Base-by-base conservation (phyloP, 2,797 vertebrate genomes). In the Prunella strophiata region DNA sequence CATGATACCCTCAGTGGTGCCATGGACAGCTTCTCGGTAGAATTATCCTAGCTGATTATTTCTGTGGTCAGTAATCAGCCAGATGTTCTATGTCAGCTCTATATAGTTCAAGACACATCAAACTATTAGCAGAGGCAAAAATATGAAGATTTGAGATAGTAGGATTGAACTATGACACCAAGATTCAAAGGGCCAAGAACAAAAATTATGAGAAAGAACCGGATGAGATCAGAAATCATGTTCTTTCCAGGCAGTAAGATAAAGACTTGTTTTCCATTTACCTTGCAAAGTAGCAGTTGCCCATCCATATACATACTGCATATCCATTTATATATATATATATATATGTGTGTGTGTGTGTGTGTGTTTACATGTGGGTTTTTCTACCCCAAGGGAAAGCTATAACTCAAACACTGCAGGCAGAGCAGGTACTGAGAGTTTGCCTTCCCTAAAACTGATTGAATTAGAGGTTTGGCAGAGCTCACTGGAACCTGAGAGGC, bases 171-270 rank as follows among this genome's bases (percentile, higher is more conserved):
- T 81, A 65, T 50, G 78, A 87, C 95, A 66, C 66, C 51, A 71
- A 93, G 74, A 76, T 75, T 62, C 67, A 77, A 96, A 93, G 66
- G 54, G 52, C 61, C 45, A 91, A 85, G 51, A 96, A 87, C 61
- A 89, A 83, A 96, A 94, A 94, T 66, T 76, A 83, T 88, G 80
- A 95, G 90, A 92, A 94, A 92, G 75, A 94, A 29, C 55, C 96
- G 92, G 76, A 94, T 89, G 71, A 89, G 82, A 87, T 21, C 43
- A 63, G 59, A 74, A 92, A 73, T 76, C 13, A 73, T 54, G 10
- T 88, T 59, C 15, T 91, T 95, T 52, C 77, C 82, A 92, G 85
- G 94, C 50, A 32, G 59, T 61, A 90, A 91, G 88, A 84, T 85
- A 92, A 94, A 95, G 78, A 85, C 27, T 85, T 78, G 42, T 80